These are phyloP conservation scores for Heterotilapia buettikoferi DNA, from an alignment of 2,113 vertebrate species.

Conservation along the genomic window DNA sequence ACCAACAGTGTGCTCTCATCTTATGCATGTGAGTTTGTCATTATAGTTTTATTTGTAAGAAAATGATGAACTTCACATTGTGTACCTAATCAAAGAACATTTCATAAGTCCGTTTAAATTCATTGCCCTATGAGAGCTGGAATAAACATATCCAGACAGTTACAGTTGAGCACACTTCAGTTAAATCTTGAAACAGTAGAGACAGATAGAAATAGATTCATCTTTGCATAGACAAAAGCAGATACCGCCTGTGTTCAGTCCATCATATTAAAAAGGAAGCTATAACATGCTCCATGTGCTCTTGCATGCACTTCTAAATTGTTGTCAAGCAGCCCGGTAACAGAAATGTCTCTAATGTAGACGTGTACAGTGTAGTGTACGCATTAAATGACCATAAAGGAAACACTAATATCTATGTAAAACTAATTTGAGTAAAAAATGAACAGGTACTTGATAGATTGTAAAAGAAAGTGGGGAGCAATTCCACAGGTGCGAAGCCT, in stretches of 20 bases:
- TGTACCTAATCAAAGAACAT: background rate
- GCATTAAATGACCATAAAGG: fast-evolving
- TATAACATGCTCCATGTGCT: background rate
- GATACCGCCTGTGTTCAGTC: fast-evolving
- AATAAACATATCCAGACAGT: fast-evolving
- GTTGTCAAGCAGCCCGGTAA: background rate
- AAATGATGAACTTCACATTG: background rate
- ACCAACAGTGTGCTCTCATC: too few relatives aligned
- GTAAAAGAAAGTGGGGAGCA: fast-evolving
- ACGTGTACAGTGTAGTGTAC: fast-evolving
- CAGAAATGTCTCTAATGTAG: fast-evolving
- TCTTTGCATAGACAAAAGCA: background rate
- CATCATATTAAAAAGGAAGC: background rate
- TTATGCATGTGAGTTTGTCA: background rate
- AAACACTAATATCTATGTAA: background rate
- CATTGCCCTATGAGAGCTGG: background rate
- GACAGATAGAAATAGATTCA: background rate
- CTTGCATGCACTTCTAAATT: background rate
- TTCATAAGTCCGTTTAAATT: fast-evolving
- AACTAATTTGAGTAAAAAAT: background rate
- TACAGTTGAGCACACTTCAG: background rate
- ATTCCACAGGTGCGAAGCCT: fast-evolving
- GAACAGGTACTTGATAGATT: background rate
- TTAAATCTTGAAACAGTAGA: background rate
- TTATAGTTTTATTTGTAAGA: background rate